A percentile compares a stretch with the other conserved stretches of the same genome.
Evolutionary conservation across 2,797 vertebrate genomes (phyloP).

Genomic region (Centropyge bicolor): DNA sequence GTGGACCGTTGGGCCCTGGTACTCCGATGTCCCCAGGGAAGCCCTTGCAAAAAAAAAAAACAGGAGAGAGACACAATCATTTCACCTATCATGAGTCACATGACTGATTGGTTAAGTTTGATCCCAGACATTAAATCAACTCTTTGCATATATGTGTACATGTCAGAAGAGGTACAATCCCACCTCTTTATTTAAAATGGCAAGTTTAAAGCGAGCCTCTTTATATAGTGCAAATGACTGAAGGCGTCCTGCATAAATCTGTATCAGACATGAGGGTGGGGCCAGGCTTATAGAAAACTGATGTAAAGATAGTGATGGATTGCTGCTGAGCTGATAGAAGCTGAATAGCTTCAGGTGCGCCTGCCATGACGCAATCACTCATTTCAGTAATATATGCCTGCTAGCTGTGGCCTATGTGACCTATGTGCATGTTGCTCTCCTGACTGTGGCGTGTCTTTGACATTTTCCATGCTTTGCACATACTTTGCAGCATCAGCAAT

Average conservation of each 20-base stretch:
- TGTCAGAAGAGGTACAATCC: not conserved
- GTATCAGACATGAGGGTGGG: not conserved
- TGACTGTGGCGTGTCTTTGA: constrained; percentile 15
- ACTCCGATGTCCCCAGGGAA: constrained; percentile 98
- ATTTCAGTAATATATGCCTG: constrained; percentile 22
- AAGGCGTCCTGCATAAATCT: constrained; percentile 29
- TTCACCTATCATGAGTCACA: constrained; percentile 31
- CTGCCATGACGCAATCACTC: constrained; percentile 50
- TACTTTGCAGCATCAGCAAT: constrained; percentile 9
- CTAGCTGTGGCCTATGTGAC: constrained; percentile 35
- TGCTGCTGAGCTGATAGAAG: constrained; percentile 9
- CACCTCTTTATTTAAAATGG: not conserved
- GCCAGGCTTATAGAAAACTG: constrained; percentile 10
- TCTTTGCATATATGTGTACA: not conserved
- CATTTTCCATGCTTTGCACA: constrained; percentile 21
- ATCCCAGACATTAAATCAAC: not conserved
- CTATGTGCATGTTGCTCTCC: constrained; percentile 12
- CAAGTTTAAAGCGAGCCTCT: not conserved
- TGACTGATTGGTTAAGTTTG: constrained; percentile 8
- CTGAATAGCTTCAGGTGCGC: constrained; percentile 44
- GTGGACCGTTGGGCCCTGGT: constrained; percentile 95
- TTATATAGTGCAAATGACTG: constrained; percentile 2
- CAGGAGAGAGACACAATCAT: constrained; percentile 15
- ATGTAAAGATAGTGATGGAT: constrained; percentile 50
- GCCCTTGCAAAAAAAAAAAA: constrained; percentile 87